A percentile compares a stretch with the other conserved stretches of the same genome.
phyloP scores from a whole-genome alignment of 2,888 invertebrate genomes.

The Sisyra terminalis region DNA sequence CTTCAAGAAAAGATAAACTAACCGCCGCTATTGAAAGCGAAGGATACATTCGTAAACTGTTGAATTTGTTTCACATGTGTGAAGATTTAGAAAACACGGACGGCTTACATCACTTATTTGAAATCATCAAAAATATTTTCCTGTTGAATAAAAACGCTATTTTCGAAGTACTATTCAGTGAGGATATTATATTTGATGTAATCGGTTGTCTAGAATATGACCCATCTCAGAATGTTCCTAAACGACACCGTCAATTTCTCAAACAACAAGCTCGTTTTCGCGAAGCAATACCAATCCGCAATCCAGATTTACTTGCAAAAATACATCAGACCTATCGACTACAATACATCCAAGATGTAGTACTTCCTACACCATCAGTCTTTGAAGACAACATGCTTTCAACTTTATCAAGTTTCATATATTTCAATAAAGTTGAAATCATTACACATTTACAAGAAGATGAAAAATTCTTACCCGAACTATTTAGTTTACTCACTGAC shows the following conservation, averaged over 20 bases:
- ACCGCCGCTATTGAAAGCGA: slow-evolving; percentile 86
- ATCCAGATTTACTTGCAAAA: slow-evolving; percentile 87
- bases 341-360: slow-evolving; percentile 98
- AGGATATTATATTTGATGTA: slow-evolving; percentile 92
- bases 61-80: slow-evolving; percentile 91
- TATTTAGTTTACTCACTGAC: slow-evolving; percentile 86
- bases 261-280: slow-evolving; percentile 81
- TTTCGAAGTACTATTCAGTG: slow-evolving; percentile 95
- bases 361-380: slow-evolving; percentile 94
- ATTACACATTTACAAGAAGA: slow-evolving; percentile 96
- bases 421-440: slow-evolving; percentile 99
- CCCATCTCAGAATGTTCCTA: slow-evolving; percentile 69
- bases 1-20: slow-evolving; percentile 84
- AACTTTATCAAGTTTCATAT: slow-evolving; percentile 95
- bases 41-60: slow-evolving; percentile 85
- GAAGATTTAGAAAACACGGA: slow-evolving; percentile 93
- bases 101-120: slow-evolving; percentile 88
- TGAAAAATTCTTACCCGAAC: slow-evolving; percentile 86
- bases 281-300: slow-evolving; percentile 89
- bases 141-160: slow-evolving; percentile 92
- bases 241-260: slow-evolving; percentile 91
- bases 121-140: slow-evolving; percentile 98
- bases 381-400: slow-evolving; percentile 99
- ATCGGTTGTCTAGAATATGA: slow-evolving; percentile 98
- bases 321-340: slow-evolving; percentile 99